Base-by-base conservation (phyloP, 2,797 vertebrate species). In the Percopsis omiscomaycus region DNA sequence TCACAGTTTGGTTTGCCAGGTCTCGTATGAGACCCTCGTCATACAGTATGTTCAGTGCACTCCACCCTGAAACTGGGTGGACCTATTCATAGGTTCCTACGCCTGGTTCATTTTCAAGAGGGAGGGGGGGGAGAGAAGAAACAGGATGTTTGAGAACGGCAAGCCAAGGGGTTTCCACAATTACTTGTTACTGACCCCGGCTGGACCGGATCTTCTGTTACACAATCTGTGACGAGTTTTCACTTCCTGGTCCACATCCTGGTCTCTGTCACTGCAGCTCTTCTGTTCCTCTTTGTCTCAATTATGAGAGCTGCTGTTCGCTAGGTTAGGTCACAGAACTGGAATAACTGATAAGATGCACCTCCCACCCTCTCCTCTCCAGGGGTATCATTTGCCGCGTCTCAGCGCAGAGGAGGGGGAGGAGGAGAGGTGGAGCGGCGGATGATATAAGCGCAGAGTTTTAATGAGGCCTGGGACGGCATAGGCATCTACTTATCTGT, bases 401-500 rank as follows among this genome's bases (percentile, higher is more conserved):
- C 66, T 69, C 5, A n/a, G 64, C 56, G 69, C 58, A 6, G 61
- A 61, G 51, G 50, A 67, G 50, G 73, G 57, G 61, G 73, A 60
- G 65, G 75, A 75, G 56, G 65, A 76, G 73, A 71, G 71, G 70
- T 58, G 52, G 61, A 70, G 76, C 0, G 48, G 71, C 14, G 47
- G 68, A 75, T 68, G 81, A 85, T 85, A 80, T 78, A 83, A 84
- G 84, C 51, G 1, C 52, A 78, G 82, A 81, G 75, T 83, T 86
- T 87, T 89, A 89, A 90, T 86, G 86, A 89, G 82, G 73, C 64
- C 77, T 80, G 79, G 81, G 73, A 84, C 71, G 66, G 79, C 71
- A 71, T 68, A 82, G 79, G 86, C 82, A 84, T 87, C 83, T 79
- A 84, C 82, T 86, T 84, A 87, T 86, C 84, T 84, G 86, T 89